These are phyloP conservation scores for Pristionchus arcanus DNA, from an alignment of 2,888 invertebrate species.

Conservation along the genomic window DNA sequence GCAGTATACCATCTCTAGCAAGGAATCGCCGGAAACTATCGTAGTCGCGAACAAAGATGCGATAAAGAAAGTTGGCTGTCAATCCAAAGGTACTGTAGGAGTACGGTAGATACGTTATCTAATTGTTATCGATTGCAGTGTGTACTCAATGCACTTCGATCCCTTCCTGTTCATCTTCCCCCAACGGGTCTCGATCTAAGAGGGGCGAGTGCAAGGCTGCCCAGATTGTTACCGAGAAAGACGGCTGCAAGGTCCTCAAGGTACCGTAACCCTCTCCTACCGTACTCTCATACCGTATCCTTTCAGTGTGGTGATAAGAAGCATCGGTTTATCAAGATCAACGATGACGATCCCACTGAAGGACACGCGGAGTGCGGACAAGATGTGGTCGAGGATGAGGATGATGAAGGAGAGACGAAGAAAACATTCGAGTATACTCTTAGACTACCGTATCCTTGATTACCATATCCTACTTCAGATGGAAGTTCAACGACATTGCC, in stretches of 20 bases:
- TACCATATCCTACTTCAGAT: constrained; percentile 20
- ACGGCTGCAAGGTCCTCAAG: neutral
- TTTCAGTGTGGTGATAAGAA: neutral
- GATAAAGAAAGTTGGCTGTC: neutral
- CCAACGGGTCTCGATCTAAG: too few species aligned
- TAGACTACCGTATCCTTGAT: neutral
- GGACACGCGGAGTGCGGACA: neutral
- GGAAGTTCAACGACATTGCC: neutral
- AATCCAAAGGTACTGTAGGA: neutral
- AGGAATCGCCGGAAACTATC: neutral
- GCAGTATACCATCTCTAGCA: neutral
- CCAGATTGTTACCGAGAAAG: too few species aligned
- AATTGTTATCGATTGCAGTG: neutral
- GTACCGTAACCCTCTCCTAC: neutral
- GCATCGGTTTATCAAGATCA: neutral
- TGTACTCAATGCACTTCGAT: neutral
- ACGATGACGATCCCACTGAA: neutral
- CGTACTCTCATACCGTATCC: neutral
- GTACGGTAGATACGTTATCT: neutral
- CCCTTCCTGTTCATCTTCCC: too few species aligned
- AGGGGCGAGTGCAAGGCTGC: too few species aligned
- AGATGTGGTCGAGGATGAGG: neutral
- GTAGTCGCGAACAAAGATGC: neutral
- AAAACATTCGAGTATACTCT: neutral
- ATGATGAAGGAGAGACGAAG: too few species aligned